Conservation (phyloP, 2,888 invertebrate genomes). For the Tenthredo livida region DNA sequence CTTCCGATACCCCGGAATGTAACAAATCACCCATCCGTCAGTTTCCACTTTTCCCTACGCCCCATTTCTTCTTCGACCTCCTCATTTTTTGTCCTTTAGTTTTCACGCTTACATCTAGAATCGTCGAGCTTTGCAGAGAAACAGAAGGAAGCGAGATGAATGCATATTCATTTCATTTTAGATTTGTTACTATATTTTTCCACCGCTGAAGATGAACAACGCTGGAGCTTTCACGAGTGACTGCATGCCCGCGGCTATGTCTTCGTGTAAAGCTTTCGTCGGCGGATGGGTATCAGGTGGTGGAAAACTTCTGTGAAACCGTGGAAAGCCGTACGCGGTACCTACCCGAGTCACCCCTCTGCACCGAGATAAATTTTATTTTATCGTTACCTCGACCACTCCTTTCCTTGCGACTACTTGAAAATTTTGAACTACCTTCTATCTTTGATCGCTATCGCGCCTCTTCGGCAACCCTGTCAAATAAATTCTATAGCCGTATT, state of each 20-base stretch:
- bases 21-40: slow-evolving; percentile 17
- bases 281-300: not conserved
- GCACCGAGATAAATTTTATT: not conserved
- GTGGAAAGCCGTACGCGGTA: not conserved
- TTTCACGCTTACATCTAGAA: not conserved
- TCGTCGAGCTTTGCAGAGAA: not conserved
- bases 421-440: not conserved
- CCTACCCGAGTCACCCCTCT: not conserved
- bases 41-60: not conserved
- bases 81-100: not conserved
- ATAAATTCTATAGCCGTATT: not conserved
- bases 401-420: not conserved
- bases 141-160: not conserved
- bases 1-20: not conserved
- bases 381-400: slow-evolving; percentile 5
- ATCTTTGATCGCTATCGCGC: slow-evolving; percentile 6
- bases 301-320: slow-evolving; percentile 8
- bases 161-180: slow-evolving; percentile 43
- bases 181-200: slow-evolving; percentile 28
- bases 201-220: slow-evolving; percentile 31
- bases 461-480: not conserved
- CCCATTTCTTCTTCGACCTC: slow-evolving; percentile 15
- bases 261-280: slow-evolving; percentile 22
- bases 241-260: slow-evolving; percentile 24
- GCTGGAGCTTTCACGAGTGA: slow-evolving; percentile 36